Evolutionary conservation across 2,797 vertebrate species (phyloP).

Genomic region (Phoebastria nigripes): DNA sequence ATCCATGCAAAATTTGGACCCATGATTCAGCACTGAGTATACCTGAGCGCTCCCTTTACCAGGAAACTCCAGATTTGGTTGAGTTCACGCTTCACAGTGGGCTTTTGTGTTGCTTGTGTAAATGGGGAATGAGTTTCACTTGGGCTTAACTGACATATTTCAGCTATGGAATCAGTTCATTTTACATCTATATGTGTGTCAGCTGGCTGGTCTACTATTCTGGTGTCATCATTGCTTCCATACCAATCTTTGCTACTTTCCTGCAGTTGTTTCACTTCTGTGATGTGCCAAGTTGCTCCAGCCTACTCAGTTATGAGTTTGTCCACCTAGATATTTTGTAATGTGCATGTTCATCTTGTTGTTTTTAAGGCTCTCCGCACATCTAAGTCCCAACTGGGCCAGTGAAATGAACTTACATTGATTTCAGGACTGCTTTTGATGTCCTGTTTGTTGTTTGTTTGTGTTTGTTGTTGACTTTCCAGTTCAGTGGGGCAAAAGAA

Average conservation of each 20-base stretch:
- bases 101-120: slow-evolving; percentile 6
- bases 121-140: neutral
- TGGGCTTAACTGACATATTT: neutral
- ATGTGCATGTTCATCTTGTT: neutral
- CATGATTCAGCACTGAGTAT: neutral
- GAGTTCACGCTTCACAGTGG: neutral
- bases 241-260: neutral
- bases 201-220: neutral
- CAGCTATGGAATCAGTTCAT: neutral
- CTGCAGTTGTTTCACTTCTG: neutral
- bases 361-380: neutral
- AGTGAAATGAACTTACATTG: neutral
- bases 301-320: neutral
- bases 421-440: neutral
- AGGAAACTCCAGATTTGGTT: neutral
- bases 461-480: neutral
- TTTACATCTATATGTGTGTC: neutral
- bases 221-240: neutral
- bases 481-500: neutral
- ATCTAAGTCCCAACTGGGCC: neutral
- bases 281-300: neutral
- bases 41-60: neutral
- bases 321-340: neutral
- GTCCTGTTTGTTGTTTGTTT: neutral
- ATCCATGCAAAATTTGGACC: neutral